phyloP scores from a whole-genome alignment of 2,888 invertebrate species.

The Lysandra coridon region DNA sequence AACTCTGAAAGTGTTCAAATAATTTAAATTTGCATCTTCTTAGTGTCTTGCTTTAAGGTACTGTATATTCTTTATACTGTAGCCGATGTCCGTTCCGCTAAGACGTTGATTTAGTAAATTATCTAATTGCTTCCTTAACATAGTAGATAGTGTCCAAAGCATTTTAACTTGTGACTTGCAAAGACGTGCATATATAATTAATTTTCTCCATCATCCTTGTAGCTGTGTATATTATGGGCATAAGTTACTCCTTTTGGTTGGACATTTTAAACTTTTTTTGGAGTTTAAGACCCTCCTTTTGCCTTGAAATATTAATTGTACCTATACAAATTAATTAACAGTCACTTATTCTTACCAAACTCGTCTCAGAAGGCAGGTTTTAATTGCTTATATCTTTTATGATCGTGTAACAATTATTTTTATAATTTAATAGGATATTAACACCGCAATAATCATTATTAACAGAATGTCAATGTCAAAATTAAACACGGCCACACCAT shows the following conservation, averaged over 20 bases:
- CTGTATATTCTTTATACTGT: background rate
- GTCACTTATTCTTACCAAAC: background rate
- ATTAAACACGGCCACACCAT: background rate
- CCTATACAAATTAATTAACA: background rate
- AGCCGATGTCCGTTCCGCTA: background rate
- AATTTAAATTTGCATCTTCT: background rate
- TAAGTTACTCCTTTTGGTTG: background rate
- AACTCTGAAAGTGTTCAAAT: background rate
- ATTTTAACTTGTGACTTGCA: background rate
- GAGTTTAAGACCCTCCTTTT: background rate
- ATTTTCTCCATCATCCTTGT: background rate
- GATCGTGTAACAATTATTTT: constrained; percentile 1
- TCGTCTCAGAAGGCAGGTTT: background rate
- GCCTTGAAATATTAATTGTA: background rate
- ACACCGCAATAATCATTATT: background rate
- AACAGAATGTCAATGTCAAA: constrained; percentile 20
- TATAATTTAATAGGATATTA: background rate
- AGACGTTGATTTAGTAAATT: constrained; percentile 20
- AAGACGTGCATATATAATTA: background rate
- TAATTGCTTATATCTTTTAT: constrained; percentile 9
- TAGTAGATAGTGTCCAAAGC: constrained; percentile 4
- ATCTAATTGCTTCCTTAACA: constrained; percentile 6
- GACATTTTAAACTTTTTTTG: background rate
- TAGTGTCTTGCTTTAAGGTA: background rate
- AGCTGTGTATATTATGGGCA: background rate